phyloP scores from a whole-genome alignment of 2,888 invertebrate genomes.

The Hybos culiciformis region DNA sequence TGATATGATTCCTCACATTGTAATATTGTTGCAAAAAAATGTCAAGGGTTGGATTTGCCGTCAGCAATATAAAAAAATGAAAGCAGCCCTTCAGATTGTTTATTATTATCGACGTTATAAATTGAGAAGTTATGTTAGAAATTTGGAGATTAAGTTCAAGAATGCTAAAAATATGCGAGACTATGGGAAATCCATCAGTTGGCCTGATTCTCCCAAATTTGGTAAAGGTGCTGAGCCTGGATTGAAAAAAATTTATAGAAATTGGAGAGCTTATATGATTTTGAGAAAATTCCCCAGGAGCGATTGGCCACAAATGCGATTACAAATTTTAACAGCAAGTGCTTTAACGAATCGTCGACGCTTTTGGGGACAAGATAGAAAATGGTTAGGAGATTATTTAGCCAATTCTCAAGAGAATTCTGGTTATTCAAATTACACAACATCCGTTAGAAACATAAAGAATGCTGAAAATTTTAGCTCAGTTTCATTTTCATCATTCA shows the following conservation, averaged over 20 bases:
- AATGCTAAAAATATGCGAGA: conserved; percentile 52
- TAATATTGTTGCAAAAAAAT: conserved; percentile 86
- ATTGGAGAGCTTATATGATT: conserved; percentile 81
- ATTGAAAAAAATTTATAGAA: conserved; percentile 49
- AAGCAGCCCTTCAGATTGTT: conserved; percentile 71
- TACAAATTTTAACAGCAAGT: conserved; percentile 66
- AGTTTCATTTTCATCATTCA: conserved; percentile 36
- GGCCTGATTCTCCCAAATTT: conserved; percentile 69
- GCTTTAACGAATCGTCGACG: conserved; percentile 45
- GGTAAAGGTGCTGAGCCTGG: conserved; percentile 47
- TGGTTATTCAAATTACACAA: conserved; percentile 48
- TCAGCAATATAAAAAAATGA: conserved; percentile 66
- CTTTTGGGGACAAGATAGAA: conserved; percentile 61
- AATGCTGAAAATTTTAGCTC: conserved; percentile 50
- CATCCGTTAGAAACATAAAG: conserved; percentile 52
- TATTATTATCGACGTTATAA: conserved; percentile 64
- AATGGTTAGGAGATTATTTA: conserved; percentile 78
- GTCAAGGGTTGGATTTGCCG: conserved; percentile 76
- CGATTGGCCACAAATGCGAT: conserved; percentile 77
- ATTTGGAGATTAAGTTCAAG: conserved; percentile 48
- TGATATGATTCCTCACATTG: conserved; percentile 79
- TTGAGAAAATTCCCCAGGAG: conserved; percentile 63
- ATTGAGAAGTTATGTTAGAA: conserved; percentile 53
- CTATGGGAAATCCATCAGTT: conserved; percentile 61
- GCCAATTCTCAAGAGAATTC: conserved; percentile 52